Base-by-base conservation (phyloP, 92 coral and sea anemone species). In the Nematostella vectensis region DNA sequence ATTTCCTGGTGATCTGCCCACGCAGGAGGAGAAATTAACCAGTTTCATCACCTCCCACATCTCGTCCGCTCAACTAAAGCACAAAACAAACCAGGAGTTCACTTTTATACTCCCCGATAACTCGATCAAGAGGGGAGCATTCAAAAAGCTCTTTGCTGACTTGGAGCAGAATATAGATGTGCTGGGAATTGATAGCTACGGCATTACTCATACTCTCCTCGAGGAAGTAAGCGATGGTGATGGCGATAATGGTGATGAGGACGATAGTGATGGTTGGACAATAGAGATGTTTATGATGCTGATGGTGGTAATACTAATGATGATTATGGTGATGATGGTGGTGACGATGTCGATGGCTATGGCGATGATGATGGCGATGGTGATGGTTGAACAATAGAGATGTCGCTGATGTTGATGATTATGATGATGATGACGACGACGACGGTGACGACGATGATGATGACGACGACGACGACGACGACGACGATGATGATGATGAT, bases 101-200 rank as follows among this genome's bases (percentile, higher is more conserved):
- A 82, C 83, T 21, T 91, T 87, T 56, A 70, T 87, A 15, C 72
- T 91, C n/a, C 98, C 98, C 4, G 95, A 91, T 31, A 80, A 74
- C 62, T 76, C 86, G 20, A 88, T 91, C 21, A 82, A 87, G 59
- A 83, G 72, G 52, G 98, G 95, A 11, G 83, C 84, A 10, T 91
- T 86, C 68, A 82, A 88, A 36, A 75, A 61, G 37, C 89, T 91
- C 54, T 91, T 91, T 62, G 26, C 68, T 27, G 93, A 79, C 12
- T 68, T 91, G 31, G 98, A 91, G 37, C 20, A 74, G 61, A 91
- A 75, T 50, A 74, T 67, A 20, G 83, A 61, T 31, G 47, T 68
- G 12, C 85, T 91, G 22, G 98, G 93, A 16, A 74, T 91, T 19
- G 95, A 76, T 36, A 91, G 98, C 58, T 91, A 81, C 61, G 98